Percentiles rank a stretch among this genome's conserved stretches.
Conservation (phyloP, 2,888 invertebrate species). For the Dyspetes luteomarginatus region DNA sequence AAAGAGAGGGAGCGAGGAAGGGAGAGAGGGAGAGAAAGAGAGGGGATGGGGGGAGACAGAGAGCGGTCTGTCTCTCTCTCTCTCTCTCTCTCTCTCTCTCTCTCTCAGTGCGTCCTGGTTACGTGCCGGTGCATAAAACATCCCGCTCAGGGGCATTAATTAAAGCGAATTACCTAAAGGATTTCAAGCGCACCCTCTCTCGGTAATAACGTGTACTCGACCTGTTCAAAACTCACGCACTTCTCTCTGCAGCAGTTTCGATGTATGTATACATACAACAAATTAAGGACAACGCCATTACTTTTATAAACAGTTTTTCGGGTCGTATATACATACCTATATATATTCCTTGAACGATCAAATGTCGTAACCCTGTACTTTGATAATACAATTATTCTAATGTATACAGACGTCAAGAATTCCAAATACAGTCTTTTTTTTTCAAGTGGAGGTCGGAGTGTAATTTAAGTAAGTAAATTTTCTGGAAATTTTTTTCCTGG, state of each 20-base stretch:
- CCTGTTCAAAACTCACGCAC: constrained; percentile 35
- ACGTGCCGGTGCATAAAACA: constrained; percentile 71
- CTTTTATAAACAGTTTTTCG: no score
- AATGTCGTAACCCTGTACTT: no score
- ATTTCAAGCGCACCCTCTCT: constrained; percentile 60
- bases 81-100: constrained; percentile 8
- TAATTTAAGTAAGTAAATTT: no score
- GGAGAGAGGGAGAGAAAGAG: background rate
- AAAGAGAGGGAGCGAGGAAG: background rate
- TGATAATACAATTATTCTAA: no score
- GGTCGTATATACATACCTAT: no score
- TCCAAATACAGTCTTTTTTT: no score
- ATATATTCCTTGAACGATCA: no score
- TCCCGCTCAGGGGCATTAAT: constrained; percentile 69
- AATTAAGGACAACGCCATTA: no score
- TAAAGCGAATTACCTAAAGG: constrained; percentile 70
- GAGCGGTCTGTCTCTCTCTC: background rate
- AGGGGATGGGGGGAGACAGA: background rate
- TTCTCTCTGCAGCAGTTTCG: background rate
- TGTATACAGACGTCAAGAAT: no score
- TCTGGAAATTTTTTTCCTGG: no score
- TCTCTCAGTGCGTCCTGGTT: constrained; percentile 45
- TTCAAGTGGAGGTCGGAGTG: no score
- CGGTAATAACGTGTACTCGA: constrained; percentile 42
- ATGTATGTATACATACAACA: background rate